A percentile compares a stretch with the other conserved stretches of the same genome.
phyloP scores from a whole-genome alignment of 2,797 vertebrate species.

The Halcyon badia region DNA sequence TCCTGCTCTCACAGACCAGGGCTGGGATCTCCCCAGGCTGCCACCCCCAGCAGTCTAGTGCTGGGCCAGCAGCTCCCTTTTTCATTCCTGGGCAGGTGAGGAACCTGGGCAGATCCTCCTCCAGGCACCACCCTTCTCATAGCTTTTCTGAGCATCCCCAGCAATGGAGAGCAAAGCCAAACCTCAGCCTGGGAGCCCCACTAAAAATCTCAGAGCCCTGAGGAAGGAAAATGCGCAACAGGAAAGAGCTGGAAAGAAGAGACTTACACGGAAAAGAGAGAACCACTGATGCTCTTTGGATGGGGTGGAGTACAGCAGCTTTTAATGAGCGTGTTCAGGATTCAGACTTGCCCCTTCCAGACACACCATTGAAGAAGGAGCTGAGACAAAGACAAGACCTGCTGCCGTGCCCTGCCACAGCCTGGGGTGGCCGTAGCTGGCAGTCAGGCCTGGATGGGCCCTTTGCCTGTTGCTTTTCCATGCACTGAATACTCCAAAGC shows the following conservation, averaged over 20 bases:
- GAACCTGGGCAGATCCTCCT: neutral
- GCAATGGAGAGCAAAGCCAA: neutral
- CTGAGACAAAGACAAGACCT: constrained; percentile 11
- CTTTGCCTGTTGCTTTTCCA: constrained; percentile 28
- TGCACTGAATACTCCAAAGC: neutral
- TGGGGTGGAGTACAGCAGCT: neutral
- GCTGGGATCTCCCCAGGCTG: neutral
- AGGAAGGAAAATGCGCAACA: fast-evolving
- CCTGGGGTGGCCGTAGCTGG: neutral
- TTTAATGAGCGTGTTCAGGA: constrained; percentile 53
- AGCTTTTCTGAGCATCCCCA: neutral
- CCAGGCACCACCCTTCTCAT: neutral
- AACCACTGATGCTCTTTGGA: neutral
- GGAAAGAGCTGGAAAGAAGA: neutral
- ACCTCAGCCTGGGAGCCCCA: neutral
- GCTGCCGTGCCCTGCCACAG: neutral
- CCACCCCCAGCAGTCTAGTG: neutral
- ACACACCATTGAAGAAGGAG: neutral
- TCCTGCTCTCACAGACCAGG: neutral
- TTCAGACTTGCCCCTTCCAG: neutral
- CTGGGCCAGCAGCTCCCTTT: neutral
- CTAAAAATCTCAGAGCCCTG: neutral
- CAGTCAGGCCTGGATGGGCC: constrained; percentile 63
- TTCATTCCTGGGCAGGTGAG: neutral
- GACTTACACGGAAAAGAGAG: neutral